Conservation (phyloP, 2,113 vertebrate species). For the Chloropsis cyanopogon region DNA sequence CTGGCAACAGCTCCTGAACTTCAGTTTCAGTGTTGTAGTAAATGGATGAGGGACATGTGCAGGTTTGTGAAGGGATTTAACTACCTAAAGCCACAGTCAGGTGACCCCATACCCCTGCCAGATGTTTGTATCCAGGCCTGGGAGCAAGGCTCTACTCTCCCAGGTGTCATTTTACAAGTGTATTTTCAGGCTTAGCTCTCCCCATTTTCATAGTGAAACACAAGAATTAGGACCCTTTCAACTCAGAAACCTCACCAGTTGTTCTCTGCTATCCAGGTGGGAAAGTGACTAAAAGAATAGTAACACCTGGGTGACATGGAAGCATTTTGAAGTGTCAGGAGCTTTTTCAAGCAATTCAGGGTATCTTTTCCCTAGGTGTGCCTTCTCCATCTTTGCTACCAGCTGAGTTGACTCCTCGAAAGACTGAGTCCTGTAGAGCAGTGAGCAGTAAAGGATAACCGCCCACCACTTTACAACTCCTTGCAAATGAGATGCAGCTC, state of each 20-base stretch:
- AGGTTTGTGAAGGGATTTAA: not conserved
- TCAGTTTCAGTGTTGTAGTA: not conserved
- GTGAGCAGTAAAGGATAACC: not conserved
- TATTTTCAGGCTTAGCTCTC: not conserved
- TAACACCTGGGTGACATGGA: accelerated
- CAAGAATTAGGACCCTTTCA: not conserved
- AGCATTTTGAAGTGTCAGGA: not conserved
- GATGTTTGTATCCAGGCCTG: not conserved
- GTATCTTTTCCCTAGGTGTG: not conserved
- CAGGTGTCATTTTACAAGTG: not conserved
- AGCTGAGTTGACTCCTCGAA: not conserved
- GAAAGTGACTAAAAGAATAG: not conserved
- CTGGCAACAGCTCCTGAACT: not conserved
- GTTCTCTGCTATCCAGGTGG: not conserved
- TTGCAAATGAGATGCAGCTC: not conserved
- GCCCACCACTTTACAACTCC: not conserved
- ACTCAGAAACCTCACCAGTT: not conserved
- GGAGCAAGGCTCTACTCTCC: not conserved
- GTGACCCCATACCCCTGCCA: not conserved
- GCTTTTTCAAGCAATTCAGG: not conserved
- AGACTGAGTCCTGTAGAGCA: not conserved
- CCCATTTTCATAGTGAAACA: not conserved
- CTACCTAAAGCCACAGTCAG: not conserved
- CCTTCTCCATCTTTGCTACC: not conserved
- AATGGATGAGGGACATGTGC: not conserved